Base-by-base conservation (phyloP, 2,113 vertebrate genomes). In the Notothenia coriiceps region DNA sequence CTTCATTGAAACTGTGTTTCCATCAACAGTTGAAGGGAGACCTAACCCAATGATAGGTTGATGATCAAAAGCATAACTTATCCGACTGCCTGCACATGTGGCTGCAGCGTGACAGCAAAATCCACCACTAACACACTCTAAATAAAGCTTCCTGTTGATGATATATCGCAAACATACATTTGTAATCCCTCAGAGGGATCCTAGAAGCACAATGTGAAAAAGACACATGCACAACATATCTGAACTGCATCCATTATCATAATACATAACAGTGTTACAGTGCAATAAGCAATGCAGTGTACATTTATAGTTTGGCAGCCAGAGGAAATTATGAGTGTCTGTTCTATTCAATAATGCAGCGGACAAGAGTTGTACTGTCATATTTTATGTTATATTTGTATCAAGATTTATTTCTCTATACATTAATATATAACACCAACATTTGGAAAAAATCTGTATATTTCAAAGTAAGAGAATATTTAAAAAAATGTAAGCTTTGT, bases 131-230 rank as follows among this genome's bases (percentile, higher is more conserved):
- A 13, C 54, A n/a, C 10, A 29, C 6, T 55, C 33, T 29, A 51
- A 29, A 43, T 14, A 12, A 61, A 29, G 65, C 50, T 57, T 65
- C 51, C 51, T 71, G 44, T 66, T 51, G 25, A 63, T 49, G 10
- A 25, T 15, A 29, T 2, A n/a, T n/a, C 49, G 15, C 15, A 43
- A 59, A 59, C 25, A 63, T 6, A 35, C 49, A 1, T 10, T 15
- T 61, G 51, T 15, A 11, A 44, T 29, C 11, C 50, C 17, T 13
- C 40, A 35, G 29, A 49, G n/a, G 50, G 55, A 33, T 69, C 20
- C 64, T 65, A 59, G 22, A 77, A 77, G 73, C 80, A 77, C 73
- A 82, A 60, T 33, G 51, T 59, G 20, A 59, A 60, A 17, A 60
- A 46, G 35, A 14, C 46, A 67, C 61, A 40, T 44, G 20, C 33